Percentiles rank a stretch among this genome's conserved stretches.
phyloP scores from a whole-genome alignment of 2,888 invertebrate species.

The Ophraella communa region DNA sequence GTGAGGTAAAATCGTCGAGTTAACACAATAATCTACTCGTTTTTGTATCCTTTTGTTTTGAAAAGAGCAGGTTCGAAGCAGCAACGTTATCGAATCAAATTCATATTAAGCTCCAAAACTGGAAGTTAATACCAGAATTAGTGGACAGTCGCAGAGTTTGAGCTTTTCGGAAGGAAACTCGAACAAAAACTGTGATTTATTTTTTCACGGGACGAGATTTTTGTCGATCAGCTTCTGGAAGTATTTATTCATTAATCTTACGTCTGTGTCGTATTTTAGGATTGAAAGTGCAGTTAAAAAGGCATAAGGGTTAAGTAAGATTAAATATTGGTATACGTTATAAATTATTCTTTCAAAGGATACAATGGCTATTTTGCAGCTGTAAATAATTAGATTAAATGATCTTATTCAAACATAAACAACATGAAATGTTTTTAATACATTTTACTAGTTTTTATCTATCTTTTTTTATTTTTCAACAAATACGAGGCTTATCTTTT shows the following conservation, averaged over 20 bases:
- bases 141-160: constrained; percentile 12
- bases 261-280: not conserved
- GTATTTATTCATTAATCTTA: constrained; percentile 1
- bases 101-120: constrained; percentile 14
- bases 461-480: no score
- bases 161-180: not conserved
- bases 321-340: no score
- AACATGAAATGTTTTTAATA: no score
- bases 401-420: no score
- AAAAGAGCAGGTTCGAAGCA: constrained; percentile 1
- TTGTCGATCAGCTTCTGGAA: not conserved
- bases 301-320: no score
- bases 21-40: constrained; percentile 27
- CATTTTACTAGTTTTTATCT: no score
- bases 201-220: not conserved
- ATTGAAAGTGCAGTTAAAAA: no score
- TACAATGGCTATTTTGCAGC: no score
- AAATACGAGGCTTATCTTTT: no score
- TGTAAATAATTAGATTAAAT: no score
- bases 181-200: not conserved
- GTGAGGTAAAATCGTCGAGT: constrained; percentile 25
- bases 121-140: constrained; percentile 19
- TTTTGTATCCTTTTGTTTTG: constrained; percentile 17
- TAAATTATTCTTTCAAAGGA: no score
- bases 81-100: constrained; percentile 20